Evolutionary conservation across 1,140 invertebrate species (phyloP).

Genomic region (Pentalonia nigronervosa): DNA sequence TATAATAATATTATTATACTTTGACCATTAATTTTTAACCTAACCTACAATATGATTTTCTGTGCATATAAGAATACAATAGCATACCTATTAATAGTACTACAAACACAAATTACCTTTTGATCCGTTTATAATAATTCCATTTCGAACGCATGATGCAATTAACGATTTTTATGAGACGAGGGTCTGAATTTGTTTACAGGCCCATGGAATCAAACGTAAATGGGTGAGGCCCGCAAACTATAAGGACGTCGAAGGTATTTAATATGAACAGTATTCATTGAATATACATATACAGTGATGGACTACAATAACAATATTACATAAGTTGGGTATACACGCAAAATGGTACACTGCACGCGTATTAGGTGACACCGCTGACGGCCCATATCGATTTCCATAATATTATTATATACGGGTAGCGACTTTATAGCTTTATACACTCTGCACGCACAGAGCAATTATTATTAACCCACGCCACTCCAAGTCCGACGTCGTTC

Average conservation of each 20-base stretch:
- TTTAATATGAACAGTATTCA: neutral
- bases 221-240: neutral
- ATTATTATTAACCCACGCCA: neutral
- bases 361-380: neutral
- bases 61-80: neutral
- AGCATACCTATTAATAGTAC: neutral
- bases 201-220: neutral
- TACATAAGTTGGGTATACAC: neutral
- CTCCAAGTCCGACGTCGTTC: neutral
- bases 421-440: neutral
- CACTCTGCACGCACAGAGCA: neutral
- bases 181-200: neutral
- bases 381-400: slow-evolving; percentile 6
- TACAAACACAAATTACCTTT: neutral
- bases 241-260: neutral
- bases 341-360: slow-evolving; percentile 3
- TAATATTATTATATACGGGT: neutral
- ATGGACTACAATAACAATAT: neutral
- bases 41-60: neutral
- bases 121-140: neutral
- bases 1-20: neutral
- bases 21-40: neutral
- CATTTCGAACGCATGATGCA: neutral
- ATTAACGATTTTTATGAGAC: neutral
- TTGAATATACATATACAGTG: neutral